These are phyloP conservation scores for Clamator glandarius DNA, from an alignment of 2,797 vertebrate genomes.

Conservation along the genomic window DNA sequence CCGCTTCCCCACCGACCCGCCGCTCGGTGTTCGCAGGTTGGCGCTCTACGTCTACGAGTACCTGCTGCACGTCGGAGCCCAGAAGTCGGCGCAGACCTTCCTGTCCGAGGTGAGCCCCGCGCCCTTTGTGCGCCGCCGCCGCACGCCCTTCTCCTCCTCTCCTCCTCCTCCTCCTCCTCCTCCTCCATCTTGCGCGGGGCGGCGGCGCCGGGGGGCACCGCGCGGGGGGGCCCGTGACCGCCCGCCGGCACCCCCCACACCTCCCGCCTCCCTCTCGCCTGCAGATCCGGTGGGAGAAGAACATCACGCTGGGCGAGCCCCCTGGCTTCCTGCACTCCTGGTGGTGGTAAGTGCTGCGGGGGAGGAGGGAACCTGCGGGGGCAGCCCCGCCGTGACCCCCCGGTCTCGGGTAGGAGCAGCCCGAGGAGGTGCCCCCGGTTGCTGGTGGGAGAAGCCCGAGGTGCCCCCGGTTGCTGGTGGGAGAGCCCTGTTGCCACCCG, in stretches of 20 bases:
- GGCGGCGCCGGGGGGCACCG: conserved; percentile 47
- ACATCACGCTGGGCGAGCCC: conserved; percentile 96
- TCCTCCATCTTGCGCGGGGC: conserved; percentile 29
- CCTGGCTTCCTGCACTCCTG: conserved; percentile 98
- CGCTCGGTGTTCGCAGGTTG: conserved; percentile 73
- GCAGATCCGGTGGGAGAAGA: conserved; percentile 99
- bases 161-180: too few species aligned
- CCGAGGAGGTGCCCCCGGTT: too few species aligned
- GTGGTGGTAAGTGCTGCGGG: conserved; percentile 91
- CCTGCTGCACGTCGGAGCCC: conserved; percentile 96
- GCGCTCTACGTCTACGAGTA: conserved; percentile 98
- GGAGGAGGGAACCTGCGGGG: too few species aligned
- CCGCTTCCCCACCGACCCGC: neutral
- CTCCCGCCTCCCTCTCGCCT: conserved; percentile 24
- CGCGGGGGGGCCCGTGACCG: conserved; percentile 44
- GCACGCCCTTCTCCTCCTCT: neutral
- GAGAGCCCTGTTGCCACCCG: too few species aligned
- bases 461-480: too few species aligned
- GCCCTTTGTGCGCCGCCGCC: conserved; percentile 47
- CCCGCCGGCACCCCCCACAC: conserved; percentile 2
- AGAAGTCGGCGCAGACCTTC: conserved; percentile 99
- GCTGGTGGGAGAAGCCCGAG: too few species aligned
- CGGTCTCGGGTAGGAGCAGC: too few species aligned
- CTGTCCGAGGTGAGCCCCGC: conserved; percentile 91
- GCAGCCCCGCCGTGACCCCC: too few species aligned